Conservation (phyloP, 1,140 invertebrate genomes). For the Drosophila kepulauana region DNA sequence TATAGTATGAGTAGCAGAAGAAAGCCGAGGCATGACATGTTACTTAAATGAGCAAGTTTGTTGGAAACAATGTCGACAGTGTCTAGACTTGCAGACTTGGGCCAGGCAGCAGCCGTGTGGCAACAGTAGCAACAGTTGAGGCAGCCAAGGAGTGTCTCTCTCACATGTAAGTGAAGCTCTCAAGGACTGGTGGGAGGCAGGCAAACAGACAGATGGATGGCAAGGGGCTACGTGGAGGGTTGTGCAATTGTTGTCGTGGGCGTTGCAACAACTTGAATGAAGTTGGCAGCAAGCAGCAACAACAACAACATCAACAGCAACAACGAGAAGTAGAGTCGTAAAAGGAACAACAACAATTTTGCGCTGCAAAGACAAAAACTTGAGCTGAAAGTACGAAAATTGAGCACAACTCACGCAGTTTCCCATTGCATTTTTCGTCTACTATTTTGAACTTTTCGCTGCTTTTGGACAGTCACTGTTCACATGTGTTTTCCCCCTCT, state of each 20-base stretch:
- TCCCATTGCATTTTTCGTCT: slow-evolving; percentile 56
- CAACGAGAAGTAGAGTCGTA: no score
- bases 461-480: background rate
- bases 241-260: slow-evolving; percentile 63
- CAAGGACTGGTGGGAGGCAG: slow-evolving; percentile 33
- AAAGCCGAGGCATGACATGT: slow-evolving; percentile 75
- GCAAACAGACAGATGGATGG: slow-evolving; percentile 51
- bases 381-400: slow-evolving; percentile 49
- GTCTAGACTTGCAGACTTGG: slow-evolving; percentile 58
- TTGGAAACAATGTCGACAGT: slow-evolving; percentile 83
- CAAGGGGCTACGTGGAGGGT: slow-evolving; percentile 10
- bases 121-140: slow-evolving; percentile 36
- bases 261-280: slow-evolving; percentile 78
- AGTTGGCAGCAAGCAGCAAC: slow-evolving; percentile 66
- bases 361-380: slow-evolving; percentile 60
- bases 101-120: slow-evolving; percentile 39
- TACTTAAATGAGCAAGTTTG: slow-evolving; percentile 84
- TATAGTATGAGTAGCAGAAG: slow-evolving; percentile 10
- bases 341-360: slow-evolving; percentile 9
- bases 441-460: slow-evolving; percentile 17
- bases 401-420: slow-evolving; percentile 47
- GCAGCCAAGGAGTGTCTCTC: slow-evolving; percentile 29
- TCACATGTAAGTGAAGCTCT: slow-evolving; percentile 28
- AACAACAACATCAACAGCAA: slow-evolving; percentile 11
- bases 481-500: background rate